A percentile compares a stretch with the other conserved stretches of the same genome.
These are phyloP conservation scores for Pseudochromis fuscus DNA, from an alignment of 2,797 vertebrate species.

Conservation along the genomic window DNA sequence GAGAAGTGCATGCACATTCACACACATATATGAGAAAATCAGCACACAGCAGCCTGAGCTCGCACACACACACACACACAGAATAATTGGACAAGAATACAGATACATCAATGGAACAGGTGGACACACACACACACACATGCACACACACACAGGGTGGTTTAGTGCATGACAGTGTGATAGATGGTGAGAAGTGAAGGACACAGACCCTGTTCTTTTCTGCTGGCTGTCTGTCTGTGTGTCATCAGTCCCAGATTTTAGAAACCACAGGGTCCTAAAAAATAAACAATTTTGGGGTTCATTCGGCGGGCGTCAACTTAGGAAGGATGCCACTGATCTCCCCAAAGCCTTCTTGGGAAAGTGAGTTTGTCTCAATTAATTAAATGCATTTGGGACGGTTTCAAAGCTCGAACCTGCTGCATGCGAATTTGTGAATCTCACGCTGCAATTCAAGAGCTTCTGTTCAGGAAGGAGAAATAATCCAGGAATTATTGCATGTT, in stretches of 20 bases:
- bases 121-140: constrained; percentile 35
- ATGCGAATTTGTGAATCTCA: constrained; percentile 1
- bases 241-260: constrained; percentile 91
- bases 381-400: constrained; percentile 16
- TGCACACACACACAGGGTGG: constrained; percentile 61
- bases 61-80: constrained; percentile 28
- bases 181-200: constrained; percentile 82
- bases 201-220: constrained; percentile 87
- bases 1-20: constrained; percentile 48
- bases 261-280: constrained; percentile 91
- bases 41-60: not conserved
- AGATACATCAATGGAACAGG: constrained; percentile 29
- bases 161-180: constrained; percentile 88
- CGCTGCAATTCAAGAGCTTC: too few relatives aligned
- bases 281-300: constrained; percentile 86
- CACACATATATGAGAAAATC: constrained; percentile 8
- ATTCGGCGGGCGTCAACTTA: constrained; percentile 69
- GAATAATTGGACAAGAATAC: constrained; percentile 30
- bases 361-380: constrained; percentile 59
- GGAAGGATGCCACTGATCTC: constrained; percentile 60
- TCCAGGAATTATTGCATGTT: not conserved
- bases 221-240: constrained; percentile 83
- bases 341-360: constrained; percentile 77
- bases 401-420: constrained; percentile 24
- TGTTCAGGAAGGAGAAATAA: not conserved